These are phyloP conservation scores for Epinotia demarniana DNA, from an alignment of 2,888 invertebrate species.

Conservation along the genomic window DNA sequence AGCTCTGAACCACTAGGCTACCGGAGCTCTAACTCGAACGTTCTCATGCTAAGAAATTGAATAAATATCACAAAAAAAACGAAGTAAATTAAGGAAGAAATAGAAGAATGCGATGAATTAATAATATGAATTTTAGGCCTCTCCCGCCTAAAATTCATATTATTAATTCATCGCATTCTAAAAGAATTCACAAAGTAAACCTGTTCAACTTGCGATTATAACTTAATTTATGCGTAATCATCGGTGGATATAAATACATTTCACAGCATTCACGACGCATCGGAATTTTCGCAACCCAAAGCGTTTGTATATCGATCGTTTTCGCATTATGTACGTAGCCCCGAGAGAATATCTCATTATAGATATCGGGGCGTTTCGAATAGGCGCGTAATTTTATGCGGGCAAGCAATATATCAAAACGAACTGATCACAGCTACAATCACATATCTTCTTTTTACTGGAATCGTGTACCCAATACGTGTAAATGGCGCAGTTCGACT, in stretches of 20 bases:
- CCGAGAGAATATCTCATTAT: constrained; percentile 69
- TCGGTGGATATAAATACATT: constrained; percentile 61
- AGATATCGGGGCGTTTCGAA: constrained; percentile 62
- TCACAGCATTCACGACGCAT: constrained; percentile 58
- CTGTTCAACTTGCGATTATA: constrained; percentile 22
- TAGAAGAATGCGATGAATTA: too few relatives aligned
- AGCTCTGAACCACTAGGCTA: too few relatives aligned
- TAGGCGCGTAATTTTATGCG: constrained; percentile 71
- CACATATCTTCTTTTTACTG: constrained; percentile 61
- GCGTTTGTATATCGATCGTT: constrained; percentile 62
- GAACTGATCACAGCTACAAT: constrained; percentile 55
- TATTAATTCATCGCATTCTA: neutral
- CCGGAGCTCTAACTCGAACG: too few relatives aligned
- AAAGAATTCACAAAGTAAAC: neutral
- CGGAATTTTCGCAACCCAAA: constrained; percentile 64
- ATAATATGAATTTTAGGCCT: too few relatives aligned
- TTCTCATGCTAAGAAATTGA: neutral
- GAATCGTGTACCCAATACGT: constrained; percentile 58
- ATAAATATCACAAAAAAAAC: neutral
- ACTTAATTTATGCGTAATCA: constrained; percentile 63
- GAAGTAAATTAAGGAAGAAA: neutral
- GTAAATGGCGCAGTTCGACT: constrained; percentile 66
- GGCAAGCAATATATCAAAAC: constrained; percentile 41
- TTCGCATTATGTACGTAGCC: constrained; percentile 64
- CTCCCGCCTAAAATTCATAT: neutral